Conservation (phyloP, 2,113 vertebrate species). For the Oncorhynchus masou region DNA sequence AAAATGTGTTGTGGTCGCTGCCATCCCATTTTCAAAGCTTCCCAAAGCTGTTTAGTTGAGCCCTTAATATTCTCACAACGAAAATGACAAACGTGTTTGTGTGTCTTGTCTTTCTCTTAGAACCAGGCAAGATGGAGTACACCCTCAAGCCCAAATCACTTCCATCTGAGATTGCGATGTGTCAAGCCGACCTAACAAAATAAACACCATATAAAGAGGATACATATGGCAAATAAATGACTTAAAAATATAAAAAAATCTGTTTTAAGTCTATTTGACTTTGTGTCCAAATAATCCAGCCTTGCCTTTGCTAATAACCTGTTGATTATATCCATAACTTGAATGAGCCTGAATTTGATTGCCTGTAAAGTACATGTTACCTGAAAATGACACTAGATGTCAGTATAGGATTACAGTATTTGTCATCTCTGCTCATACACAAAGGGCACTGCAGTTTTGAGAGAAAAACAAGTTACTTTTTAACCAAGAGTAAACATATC, state of each 20-base stretch:
- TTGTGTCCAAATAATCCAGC: not conserved
- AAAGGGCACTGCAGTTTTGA: not conserved
- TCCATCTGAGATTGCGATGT: constrained; percentile 70
- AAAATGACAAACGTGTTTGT: not conserved
- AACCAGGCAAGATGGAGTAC: constrained; percentile 56
- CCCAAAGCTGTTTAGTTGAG: not conserved
- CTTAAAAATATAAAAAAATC: not conserved
- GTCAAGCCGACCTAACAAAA: constrained; percentile 18
- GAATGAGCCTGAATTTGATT: no score
- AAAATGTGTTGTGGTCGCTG: not conserved
- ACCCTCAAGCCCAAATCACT: constrained; percentile 36
- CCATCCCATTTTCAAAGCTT: not conserved
- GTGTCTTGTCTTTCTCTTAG: constrained; percentile 41
- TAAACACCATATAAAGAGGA: not conserved
- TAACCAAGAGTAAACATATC: constrained; percentile 25
- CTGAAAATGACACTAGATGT: no score
- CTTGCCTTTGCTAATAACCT: not conserved
- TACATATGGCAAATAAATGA: not conserved
- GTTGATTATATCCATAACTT: no score
- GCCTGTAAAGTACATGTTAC: no score
- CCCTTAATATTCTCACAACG: no score
- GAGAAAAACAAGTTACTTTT: constrained; percentile 14
- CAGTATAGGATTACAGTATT: no score
- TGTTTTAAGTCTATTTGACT: not conserved
- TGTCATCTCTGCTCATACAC: no score